Evolutionary conservation across 2,113 vertebrate species (phyloP).

Genomic region (Daubentonia madagascariensis): DNA sequence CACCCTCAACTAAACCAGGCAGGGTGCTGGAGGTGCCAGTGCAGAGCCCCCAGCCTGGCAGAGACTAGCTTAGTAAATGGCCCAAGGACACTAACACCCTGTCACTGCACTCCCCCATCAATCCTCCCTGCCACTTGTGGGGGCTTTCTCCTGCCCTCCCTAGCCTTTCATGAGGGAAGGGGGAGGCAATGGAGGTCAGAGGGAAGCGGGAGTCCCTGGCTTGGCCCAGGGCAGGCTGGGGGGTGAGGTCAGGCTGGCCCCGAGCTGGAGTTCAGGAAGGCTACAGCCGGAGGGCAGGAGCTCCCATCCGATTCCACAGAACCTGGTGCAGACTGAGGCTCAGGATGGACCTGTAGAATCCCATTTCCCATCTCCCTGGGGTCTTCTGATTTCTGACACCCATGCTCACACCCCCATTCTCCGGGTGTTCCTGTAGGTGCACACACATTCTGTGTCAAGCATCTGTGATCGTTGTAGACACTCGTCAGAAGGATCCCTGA

Average conservation of each 20-base stretch:
- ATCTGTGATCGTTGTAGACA: neutral
- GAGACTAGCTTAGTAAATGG: neutral
- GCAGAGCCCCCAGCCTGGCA: neutral
- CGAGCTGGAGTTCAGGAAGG: neutral
- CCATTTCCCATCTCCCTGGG: neutral
- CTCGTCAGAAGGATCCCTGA: too few species aligned
- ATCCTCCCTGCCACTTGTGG: neutral
- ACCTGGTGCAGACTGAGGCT: neutral
- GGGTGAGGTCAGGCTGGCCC: neutral
- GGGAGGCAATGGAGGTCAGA: neutral
- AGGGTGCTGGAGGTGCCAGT: fast-evolving
- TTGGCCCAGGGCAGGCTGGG: neutral
- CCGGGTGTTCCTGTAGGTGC: neutral
- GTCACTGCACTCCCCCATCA: neutral
- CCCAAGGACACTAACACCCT: fast-evolving
- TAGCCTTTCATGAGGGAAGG: too few species aligned
- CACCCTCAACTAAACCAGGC: neutral
- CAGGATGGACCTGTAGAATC: neutral
- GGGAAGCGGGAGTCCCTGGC: neutral
- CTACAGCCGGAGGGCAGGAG: neutral
- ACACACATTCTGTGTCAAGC: neutral
- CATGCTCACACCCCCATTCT: neutral
- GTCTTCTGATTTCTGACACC: neutral
- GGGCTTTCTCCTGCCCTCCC: neutral
- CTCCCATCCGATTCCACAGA: neutral